These are phyloP conservation scores for Silurus glanis DNA, from an alignment of 2,113 vertebrate species.

Conservation along the genomic window DNA sequence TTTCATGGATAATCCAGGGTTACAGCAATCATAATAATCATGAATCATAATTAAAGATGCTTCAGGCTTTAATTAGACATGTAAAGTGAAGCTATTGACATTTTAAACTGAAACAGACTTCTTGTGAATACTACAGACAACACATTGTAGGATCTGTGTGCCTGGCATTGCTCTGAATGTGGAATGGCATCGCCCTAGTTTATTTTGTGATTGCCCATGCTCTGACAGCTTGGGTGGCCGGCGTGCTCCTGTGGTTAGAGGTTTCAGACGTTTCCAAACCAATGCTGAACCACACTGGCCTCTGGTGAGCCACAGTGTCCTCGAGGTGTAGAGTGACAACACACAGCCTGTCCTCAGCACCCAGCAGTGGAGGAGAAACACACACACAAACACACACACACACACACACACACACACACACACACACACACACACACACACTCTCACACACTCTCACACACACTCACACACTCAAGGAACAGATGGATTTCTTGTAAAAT, in stretches of 20 bases:
- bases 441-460: conserved; percentile 24
- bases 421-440: conserved; percentile 40
- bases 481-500: not conserved
- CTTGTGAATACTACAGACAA: not conserved
- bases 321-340: conserved; percentile 68
- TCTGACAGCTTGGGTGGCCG: conserved; percentile 44
- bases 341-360: conserved; percentile 23
- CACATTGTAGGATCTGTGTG: not conserved
- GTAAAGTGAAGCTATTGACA: not conserved
- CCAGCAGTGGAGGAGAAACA: conserved; percentile 17
- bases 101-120: not conserved
- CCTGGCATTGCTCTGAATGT: not conserved
- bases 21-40: not conserved
- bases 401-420: conserved; percentile 24
- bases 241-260: conserved; percentile 66
- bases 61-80: not conserved
- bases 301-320: conserved; percentile 71
- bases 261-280: conserved; percentile 62
- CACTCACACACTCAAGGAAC: not conserved
- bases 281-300: conserved; percentile 71
- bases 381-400: conserved; percentile 23
- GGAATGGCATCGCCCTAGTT: conserved; percentile 17
- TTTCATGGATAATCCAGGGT: not conserved
- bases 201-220: conserved; percentile 27
- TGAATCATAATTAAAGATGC: not conserved